These are phyloP conservation scores for Phoebastria nigripes DNA, from an alignment of 2,797 vertebrate species.

Conservation along the genomic window DNA sequence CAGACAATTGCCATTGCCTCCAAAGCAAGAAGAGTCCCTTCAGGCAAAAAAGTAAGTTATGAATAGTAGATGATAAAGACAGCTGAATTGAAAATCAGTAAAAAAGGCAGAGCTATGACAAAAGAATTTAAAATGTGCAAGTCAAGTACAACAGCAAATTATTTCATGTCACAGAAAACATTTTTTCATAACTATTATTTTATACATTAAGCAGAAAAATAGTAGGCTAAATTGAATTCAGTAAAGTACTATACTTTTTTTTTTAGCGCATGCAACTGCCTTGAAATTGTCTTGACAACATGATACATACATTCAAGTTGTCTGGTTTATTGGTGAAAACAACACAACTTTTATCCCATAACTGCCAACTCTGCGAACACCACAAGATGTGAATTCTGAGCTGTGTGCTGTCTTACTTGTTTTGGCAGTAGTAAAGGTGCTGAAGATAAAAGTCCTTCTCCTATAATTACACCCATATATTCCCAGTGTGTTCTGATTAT, in stretches of 20 bases:
- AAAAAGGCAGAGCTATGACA: not conserved
- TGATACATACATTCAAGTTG: not conserved
- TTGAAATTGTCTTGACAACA: not conserved
- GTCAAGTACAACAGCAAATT: not conserved
- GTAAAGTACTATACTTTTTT: not conserved
- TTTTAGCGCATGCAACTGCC: not conserved
- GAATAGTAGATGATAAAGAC: not conserved
- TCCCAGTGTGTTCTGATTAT: not conserved
- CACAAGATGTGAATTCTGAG: not conserved
- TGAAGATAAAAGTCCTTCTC: not conserved
- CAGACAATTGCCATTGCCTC: not conserved
- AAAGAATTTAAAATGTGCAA: not conserved
- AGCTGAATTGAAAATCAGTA: not conserved
- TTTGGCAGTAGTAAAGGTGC: not conserved
- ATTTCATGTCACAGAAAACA: not conserved
- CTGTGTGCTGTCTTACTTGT: not conserved
- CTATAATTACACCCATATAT: not conserved
- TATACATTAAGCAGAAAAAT: not conserved
- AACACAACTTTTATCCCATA: not conserved
- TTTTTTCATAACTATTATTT: not conserved
- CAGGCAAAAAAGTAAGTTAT: not conserved
- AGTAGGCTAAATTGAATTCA: not conserved
- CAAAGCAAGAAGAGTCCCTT: not conserved
- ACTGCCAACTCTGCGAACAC: not conserved
- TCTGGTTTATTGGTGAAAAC: not conserved